These are phyloP conservation scores for Brevimyrus niger DNA, from an alignment of 2,113 vertebrate species.

Conservation along the genomic window DNA sequence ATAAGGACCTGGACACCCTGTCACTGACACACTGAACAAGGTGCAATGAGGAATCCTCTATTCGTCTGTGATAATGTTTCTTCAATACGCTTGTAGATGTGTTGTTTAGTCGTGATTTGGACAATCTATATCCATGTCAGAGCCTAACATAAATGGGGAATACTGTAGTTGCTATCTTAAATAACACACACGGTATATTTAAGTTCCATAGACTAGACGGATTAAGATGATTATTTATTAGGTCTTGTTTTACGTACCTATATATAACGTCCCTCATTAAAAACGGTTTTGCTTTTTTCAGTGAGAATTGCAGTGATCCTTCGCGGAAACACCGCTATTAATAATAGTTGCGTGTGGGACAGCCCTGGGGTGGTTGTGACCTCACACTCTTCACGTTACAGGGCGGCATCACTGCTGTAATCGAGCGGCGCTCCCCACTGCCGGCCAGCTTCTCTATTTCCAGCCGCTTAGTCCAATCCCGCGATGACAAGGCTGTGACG, in stretches of 20 bases:
- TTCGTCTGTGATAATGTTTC: background rate
- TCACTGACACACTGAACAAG: background rate
- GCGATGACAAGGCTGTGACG: background rate
- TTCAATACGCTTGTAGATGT: background rate
- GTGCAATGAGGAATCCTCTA: background rate
- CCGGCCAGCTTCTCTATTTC: conserved; percentile 22
- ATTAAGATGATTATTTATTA: background rate
- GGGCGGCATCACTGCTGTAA: conserved; percentile 16
- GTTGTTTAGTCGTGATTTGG: background rate
- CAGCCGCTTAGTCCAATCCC: background rate
- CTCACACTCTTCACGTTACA: conserved; percentile 16
- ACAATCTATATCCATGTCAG: background rate
- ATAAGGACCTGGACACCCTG: background rate
- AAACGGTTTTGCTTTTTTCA: background rate
- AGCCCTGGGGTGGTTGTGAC: background rate
- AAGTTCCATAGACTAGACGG: background rate
- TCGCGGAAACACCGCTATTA: conserved; percentile 10
- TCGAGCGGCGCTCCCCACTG: background rate
- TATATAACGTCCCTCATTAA: background rate
- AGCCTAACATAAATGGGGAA: background rate
- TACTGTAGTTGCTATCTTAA: background rate
- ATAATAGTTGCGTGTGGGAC: conserved; percentile 19
- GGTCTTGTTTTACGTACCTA: background rate
- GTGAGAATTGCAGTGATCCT: background rate
- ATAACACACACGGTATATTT: background rate